phyloP scores from a whole-genome alignment of 2,888 invertebrate species.

The Drosophila hamatofila region DNA sequence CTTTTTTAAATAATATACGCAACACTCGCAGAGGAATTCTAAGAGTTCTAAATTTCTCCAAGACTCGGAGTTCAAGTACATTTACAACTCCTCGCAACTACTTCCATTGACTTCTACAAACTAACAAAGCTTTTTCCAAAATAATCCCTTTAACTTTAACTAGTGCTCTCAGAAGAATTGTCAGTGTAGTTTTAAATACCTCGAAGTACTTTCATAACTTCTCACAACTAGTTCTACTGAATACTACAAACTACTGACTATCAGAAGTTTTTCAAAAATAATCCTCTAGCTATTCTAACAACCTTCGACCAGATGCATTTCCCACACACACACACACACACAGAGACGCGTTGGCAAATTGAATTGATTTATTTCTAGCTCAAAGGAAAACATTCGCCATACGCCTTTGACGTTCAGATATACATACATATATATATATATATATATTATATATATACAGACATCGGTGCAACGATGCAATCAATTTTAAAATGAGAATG shows the following conservation, averaged over 20 bases:
- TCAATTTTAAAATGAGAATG: conserved; percentile 2
- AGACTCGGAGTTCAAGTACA: too few species aligned
- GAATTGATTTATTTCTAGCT: background rate
- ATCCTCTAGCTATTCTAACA: background rate
- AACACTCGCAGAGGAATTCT: too few species aligned
- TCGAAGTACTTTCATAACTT: too few species aligned
- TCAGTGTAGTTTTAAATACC: too few species aligned
- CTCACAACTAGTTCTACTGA: background rate
- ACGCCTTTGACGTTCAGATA: background rate
- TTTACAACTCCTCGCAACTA: too few species aligned
- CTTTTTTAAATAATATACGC: too few species aligned
- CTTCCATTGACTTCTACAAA: too few species aligned
- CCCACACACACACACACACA: background rate
- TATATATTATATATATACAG: background rate
- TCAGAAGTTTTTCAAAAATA: background rate
- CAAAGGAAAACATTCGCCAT: conserved; percentile 1
- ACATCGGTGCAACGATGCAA: background rate
- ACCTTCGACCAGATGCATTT: background rate
- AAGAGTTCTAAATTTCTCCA: too few species aligned
- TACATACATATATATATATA: background rate
- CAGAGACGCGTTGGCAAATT: background rate
- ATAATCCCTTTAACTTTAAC: too few species aligned
- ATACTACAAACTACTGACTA: background rate
- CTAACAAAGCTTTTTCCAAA: too few species aligned
- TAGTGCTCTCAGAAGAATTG: too few species aligned